A percentile compares a stretch with the other conserved stretches of the same genome.
phyloP scores from a whole-genome alignment of 2,888 invertebrate species.

The Meteorus colon region DNA sequence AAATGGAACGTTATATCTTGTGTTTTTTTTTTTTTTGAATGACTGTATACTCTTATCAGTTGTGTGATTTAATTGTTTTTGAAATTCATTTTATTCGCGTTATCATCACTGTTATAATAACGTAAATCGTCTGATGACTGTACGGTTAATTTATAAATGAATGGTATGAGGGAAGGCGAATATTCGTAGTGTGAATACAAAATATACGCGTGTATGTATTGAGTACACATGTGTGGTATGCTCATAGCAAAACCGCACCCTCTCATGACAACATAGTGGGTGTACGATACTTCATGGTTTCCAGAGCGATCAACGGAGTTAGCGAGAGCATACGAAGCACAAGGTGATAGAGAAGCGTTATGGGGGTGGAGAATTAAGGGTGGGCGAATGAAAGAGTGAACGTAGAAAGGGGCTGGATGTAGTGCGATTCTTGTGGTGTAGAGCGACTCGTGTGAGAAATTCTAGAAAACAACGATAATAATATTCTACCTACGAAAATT shows the following conservation, averaged over 20 bases:
- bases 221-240: background rate
- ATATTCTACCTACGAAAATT: background rate
- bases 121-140: background rate
- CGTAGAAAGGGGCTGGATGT: background rate
- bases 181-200: background rate
- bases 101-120: background rate
- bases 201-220: background rate
- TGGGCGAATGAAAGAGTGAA: too few species aligned
- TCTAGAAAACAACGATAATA: background rate
- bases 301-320: background rate
- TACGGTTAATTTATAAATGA: background rate
- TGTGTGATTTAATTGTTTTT: slow-evolving; percentile 1
- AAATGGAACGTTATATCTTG: too few species aligned
- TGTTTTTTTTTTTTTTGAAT: too few species aligned
- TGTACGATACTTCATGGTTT: background rate
- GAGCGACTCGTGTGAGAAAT: background rate
- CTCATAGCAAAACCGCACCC: background rate
- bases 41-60: slow-evolving; percentile 4
- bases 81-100: background rate
- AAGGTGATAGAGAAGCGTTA: background rate
- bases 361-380: background rate
- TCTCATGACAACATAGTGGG: background rate
- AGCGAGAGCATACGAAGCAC: too few species aligned
- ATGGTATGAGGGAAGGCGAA: background rate
- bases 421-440: background rate